A percentile compares a stretch with the other conserved stretches of the same genome.
Evolutionary conservation across 2,797 vertebrate genomes (phyloP).

Genomic region (Parauchenoglanis punctatus): DNA sequence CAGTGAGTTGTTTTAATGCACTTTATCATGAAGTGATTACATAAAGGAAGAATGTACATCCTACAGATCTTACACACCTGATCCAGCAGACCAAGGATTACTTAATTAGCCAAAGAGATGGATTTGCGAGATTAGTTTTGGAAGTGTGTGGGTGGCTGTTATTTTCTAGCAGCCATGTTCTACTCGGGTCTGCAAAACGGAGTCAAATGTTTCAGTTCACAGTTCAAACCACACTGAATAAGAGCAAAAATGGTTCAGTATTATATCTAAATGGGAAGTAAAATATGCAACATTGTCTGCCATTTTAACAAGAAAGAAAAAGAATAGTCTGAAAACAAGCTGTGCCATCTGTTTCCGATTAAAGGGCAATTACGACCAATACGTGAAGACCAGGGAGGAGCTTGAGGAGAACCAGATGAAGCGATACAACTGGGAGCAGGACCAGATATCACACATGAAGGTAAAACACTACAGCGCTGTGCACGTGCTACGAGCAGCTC

Average conservation of each 20-base stretch:
- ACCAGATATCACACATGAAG: conserved; percentile 99
- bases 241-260: neutral
- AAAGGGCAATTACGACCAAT: conserved; percentile 96
- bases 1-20: conserved; percentile 74
- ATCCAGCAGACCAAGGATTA: neutral
- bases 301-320: neutral
- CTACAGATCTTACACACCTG: neutral
- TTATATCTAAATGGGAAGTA: neutral
- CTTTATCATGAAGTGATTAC: neutral
- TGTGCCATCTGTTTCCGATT: conserved; percentile 3
- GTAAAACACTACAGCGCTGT: conserved; percentile 63
- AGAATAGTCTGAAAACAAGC: neutral
- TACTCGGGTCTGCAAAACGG: neutral
- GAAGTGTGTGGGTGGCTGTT: neutral
- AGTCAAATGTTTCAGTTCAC: neutral
- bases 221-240: neutral
- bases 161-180: neutral
- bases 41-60: neutral
- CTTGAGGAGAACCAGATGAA: conserved; percentile 99
- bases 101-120: neutral
- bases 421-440: conserved; percentile 98
- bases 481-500: neutral
- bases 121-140: neutral
- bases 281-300: neutral
- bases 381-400: conserved; percentile 95